Conservation (phyloP, 2,113 vertebrate species). For the Rutilus rutilus region DNA sequence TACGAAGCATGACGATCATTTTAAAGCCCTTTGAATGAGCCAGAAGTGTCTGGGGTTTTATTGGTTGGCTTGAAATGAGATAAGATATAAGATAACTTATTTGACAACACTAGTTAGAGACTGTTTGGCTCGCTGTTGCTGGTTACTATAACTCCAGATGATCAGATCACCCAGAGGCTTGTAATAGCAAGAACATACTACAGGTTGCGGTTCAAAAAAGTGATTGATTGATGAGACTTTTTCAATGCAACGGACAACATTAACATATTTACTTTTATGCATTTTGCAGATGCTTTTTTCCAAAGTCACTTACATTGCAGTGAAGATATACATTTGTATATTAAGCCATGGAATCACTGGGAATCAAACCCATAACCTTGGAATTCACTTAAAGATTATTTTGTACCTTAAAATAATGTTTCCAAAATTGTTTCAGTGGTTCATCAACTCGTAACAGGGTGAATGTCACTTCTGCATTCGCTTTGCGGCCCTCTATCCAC, state of each 20-base stretch:
- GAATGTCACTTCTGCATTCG: too few species aligned
- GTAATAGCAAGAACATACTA: neutral
- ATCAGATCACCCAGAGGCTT: neutral
- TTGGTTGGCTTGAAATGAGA: neutral
- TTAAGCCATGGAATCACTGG: neutral
- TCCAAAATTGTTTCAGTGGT: too few species aligned
- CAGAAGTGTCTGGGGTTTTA: constrained; percentile 27
- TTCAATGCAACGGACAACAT: neutral
- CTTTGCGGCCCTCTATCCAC: too few species aligned
- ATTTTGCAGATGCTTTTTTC: neutral
- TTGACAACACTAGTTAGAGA: neutral
- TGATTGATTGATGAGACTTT: rapidly evolving
- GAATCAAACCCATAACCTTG: neutral
- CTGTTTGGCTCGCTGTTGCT: neutral
- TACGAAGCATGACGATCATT: constrained; percentile 19
- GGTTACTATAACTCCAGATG: neutral
- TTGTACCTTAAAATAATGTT: too few species aligned
- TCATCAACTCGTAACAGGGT: too few species aligned
- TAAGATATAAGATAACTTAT: neutral
- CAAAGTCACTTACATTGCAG: neutral
- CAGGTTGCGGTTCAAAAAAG: neutral
- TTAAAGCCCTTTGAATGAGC: constrained; percentile 12
- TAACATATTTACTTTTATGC: neutral
- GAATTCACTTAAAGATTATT: too few species aligned
- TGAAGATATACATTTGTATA: neutral